Conservation (phyloP, 2,113 vertebrate species). For the Taxidea taxus region DNA sequence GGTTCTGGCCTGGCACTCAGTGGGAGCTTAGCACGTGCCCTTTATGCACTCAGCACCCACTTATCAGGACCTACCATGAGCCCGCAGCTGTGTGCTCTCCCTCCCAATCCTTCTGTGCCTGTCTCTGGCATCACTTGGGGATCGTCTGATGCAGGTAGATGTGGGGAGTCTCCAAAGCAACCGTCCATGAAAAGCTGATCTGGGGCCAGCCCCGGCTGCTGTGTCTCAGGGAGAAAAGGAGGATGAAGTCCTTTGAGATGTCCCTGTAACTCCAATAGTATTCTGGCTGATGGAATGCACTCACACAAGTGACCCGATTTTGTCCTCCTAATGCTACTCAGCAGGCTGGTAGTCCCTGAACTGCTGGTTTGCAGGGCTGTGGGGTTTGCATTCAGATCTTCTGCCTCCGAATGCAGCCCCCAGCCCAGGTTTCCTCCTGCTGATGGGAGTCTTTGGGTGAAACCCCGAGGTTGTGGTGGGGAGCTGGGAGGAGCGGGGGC, state of each 20-base stretch:
- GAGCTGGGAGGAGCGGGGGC: not conserved
- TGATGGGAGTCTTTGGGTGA: not conserved
- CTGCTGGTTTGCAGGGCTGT: not conserved
- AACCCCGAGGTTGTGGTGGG: not conserved
- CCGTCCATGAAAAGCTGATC: not conserved
- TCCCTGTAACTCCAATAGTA: not conserved
- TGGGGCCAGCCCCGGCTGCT: not conserved
- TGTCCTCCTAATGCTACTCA: not conserved
- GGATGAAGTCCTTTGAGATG: not conserved
- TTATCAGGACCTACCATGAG: not conserved
- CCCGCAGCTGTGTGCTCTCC: not conserved
- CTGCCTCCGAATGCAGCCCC: too few species aligned
- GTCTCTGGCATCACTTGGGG: not conserved
- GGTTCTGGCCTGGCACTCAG: not conserved
- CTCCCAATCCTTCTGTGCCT: not conserved
- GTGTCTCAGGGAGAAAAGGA: not conserved
- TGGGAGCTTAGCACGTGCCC: not conserved
- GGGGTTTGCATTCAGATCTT: not conserved
- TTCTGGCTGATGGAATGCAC: not conserved
- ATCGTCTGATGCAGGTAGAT: not conserved
- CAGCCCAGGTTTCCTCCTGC: not conserved
- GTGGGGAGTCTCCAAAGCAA: not conserved
- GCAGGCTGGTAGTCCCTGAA: rapidly evolving
- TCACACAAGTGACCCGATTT: not conserved
- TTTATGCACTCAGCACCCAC: not conserved